These are phyloP conservation scores for Scaptomyza flava DNA, from an alignment of 2,888 invertebrate species.

Conservation along the genomic window DNA sequence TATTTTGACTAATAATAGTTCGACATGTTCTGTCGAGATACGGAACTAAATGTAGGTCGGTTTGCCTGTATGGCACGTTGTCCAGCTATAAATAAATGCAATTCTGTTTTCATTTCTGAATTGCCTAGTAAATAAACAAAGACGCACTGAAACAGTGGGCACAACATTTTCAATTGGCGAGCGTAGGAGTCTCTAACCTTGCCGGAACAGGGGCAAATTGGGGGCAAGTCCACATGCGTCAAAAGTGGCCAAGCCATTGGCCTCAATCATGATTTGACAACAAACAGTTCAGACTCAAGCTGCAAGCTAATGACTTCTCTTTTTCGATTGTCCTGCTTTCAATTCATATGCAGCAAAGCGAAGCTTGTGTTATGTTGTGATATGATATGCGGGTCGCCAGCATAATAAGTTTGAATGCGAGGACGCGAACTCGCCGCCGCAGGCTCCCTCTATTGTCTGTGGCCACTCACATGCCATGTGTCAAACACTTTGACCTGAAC, in stretches of 20 bases:
- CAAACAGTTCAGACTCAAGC: slow-evolving; percentile 32
- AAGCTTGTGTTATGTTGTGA: slow-evolving; percentile 18
- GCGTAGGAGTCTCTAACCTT: slow-evolving; percentile 54
- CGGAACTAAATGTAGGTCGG: slow-evolving; percentile 69
- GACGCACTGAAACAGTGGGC: slow-evolving; percentile 28
- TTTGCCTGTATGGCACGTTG: slow-evolving; percentile 50
- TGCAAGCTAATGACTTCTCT: slow-evolving; percentile 19
- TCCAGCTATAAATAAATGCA: slow-evolving; percentile 67
- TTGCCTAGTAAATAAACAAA: slow-evolving; percentile 61
- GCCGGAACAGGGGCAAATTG: slow-evolving; percentile 38
- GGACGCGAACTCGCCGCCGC: slow-evolving; percentile 15
- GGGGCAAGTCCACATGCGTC: slow-evolving; percentile 46
- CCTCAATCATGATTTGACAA: slow-evolving; percentile 39
- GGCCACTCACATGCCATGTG: slow-evolving; percentile 34
- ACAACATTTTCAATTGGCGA: slow-evolving; percentile 34
- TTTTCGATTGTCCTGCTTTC: slow-evolving; percentile 21
- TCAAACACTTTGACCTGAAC: slow-evolving; percentile 49
- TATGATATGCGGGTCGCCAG: slow-evolving; percentile 5
- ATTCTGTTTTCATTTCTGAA: slow-evolving; percentile 58
- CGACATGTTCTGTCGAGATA: slow-evolving; percentile 39
- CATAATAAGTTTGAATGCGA: slow-evolving; percentile 7
- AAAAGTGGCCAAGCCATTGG: slow-evolving; percentile 39
- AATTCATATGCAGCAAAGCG: slow-evolving; percentile 33
- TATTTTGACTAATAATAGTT: slow-evolving; percentile 41
- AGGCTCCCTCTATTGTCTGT: slow-evolving; percentile 45